These are phyloP conservation scores for Aphelenchoides bicaudatus DNA, from an alignment of 2,888 invertebrate genomes.

Conservation along the genomic window DNA sequence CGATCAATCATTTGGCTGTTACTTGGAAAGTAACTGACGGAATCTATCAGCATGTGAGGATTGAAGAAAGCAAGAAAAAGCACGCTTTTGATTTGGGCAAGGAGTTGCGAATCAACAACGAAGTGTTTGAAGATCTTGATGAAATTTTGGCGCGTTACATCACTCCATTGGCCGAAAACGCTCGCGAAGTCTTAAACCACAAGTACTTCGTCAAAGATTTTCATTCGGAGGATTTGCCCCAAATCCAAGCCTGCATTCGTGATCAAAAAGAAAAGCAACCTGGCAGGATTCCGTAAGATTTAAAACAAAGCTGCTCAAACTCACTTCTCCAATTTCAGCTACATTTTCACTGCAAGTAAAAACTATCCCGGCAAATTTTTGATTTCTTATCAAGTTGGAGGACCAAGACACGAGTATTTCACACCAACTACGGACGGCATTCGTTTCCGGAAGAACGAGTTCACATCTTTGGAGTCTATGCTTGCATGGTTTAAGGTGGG, in stretches of 20 bases:
- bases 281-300: slow-evolving; percentile 56
- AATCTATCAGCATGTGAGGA: slow-evolving; percentile 92
- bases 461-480: slow-evolving; percentile 75
- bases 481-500: slow-evolving; percentile 87
- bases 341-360: slow-evolving; percentile 44
- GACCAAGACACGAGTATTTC: slow-evolving; percentile 84
- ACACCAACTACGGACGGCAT: slow-evolving; percentile 88
- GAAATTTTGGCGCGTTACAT: slow-evolving; percentile 96
- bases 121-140: slow-evolving; percentile 87
- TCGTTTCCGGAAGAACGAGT: slow-evolving; percentile 80
- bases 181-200: slow-evolving; percentile 82
- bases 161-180: slow-evolving; percentile 90
- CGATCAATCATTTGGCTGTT: slow-evolving; percentile 87
- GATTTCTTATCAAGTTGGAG: slow-evolving; percentile 77
- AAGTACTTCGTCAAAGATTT: slow-evolving; percentile 72
- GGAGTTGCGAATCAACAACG: slow-evolving; percentile 75
- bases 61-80: slow-evolving; percentile 89
- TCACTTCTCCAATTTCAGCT: slow-evolving; percentile 34
- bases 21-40: slow-evolving; percentile 96
- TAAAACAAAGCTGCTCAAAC: neutral
- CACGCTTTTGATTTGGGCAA: slow-evolving; percentile 90
- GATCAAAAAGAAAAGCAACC: slow-evolving; percentile 77
- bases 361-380: slow-evolving; percentile 77
- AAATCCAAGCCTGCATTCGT: slow-evolving; percentile 59
- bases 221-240: slow-evolving; percentile 35